These are phyloP conservation scores for Cataglyphis altisquamis DNA, from an alignment of 2,888 invertebrate species.

Conservation along the genomic window DNA sequence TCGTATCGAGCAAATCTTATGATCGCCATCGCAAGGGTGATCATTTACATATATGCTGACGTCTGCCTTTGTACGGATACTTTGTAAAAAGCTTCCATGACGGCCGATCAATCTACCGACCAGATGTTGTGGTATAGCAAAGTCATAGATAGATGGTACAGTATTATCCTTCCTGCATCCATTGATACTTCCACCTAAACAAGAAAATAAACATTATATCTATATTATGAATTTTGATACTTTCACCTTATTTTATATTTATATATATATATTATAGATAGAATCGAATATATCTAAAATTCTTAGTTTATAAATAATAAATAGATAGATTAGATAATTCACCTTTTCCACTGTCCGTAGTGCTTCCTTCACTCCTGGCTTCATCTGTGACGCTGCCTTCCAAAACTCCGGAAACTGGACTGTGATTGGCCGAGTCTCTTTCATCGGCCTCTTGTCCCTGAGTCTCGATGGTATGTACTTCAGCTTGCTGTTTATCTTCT, in stretches of 20 bases:
- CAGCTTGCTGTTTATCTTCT: not conserved
- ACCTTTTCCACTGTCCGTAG: conserved; percentile 95
- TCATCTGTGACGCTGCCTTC: conserved; percentile 86
- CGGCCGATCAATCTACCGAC: conserved; percentile 96
- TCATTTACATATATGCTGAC: conserved; percentile 93
- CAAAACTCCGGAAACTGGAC: conserved; percentile 91
- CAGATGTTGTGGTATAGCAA: conserved; percentile 91
- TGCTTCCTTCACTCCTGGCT: conserved; percentile 89
- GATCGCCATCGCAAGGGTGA: conserved; percentile 90
- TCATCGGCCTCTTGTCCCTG: conserved; percentile 84
- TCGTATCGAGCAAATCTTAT: conserved; percentile 94
- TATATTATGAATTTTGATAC: not conserved
- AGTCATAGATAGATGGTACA: conserved; percentile 89
- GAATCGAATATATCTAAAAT: not conserved
- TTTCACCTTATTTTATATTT: not conserved
- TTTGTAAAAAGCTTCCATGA: conserved; percentile 93
- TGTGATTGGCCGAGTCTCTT: conserved; percentile 93
- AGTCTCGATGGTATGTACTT: conserved; percentile 62
- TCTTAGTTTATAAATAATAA: not conserved
- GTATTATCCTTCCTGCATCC: conserved; percentile 76
- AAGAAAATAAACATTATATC: conserved; percentile 1
- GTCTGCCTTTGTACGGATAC: conserved; percentile 92
- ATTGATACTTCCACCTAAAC: conserved; percentile 83
- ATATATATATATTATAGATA: conserved; percentile 6
- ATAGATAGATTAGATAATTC: not conserved